phyloP scores from a whole-genome alignment of 2,888 invertebrate species.

The Entomobrya proxima region DNA sequence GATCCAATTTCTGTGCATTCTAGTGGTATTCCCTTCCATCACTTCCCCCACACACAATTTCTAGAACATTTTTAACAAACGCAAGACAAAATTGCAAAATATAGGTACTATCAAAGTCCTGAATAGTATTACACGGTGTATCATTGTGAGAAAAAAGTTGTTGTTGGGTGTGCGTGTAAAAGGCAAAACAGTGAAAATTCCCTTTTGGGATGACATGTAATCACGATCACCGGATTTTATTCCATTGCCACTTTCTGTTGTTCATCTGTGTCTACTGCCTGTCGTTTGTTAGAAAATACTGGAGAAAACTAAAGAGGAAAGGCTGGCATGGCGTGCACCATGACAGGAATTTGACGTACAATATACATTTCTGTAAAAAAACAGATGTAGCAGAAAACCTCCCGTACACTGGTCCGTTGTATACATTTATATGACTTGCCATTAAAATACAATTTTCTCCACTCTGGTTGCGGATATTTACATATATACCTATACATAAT shows the following conservation, averaged over 20 bases:
- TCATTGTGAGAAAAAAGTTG: background rate
- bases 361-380: conserved; percentile 34
- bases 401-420: too few relatives aligned
- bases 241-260: conserved; percentile 32
- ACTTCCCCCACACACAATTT: background rate
- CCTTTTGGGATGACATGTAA: conserved; percentile 69
- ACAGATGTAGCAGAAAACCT: too few relatives aligned
- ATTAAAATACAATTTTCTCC: conserved; percentile 20
- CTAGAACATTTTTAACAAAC: background rate
- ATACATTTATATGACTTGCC: too few relatives aligned
- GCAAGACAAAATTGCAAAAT: conserved; percentile 30
- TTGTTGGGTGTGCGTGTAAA: background rate
- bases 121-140: background rate
- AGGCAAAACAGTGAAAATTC: conserved; percentile 56
- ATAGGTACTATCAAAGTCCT: background rate
- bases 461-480: background rate
- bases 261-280: conserved; percentile 61
- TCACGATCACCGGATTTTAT: conserved; percentile 65
- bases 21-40: background rate
- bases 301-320: background rate
- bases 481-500: background rate
- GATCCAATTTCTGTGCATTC: background rate
- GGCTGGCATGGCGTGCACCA: conserved; percentile 32
- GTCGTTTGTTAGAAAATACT: conserved; percentile 44
- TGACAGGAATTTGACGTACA: conserved; percentile 62